phyloP scores from a whole-genome alignment of 2,113 vertebrate genomes.

The Trichomycterus rosablanca region DNA sequence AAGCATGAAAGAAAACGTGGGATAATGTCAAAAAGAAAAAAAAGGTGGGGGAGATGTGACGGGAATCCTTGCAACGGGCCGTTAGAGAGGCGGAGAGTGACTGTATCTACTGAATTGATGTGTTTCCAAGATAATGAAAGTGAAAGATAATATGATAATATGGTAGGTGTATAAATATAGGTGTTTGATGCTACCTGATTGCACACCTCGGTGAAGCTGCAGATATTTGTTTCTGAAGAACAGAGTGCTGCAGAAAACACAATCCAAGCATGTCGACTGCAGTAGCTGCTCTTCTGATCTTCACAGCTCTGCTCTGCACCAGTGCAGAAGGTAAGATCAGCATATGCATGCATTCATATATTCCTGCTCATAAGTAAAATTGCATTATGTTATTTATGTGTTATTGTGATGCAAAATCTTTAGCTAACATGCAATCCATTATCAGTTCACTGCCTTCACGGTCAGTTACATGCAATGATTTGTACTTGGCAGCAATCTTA shows the following conservation, averaged over 20 bases:
- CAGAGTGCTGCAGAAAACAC: not conserved
- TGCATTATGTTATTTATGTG: no score
- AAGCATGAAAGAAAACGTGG: not conserved
- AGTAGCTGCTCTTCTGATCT: slow-evolving; percentile 14
- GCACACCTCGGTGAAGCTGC: slow-evolving; percentile 2
- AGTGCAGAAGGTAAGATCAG: slow-evolving; percentile 28
- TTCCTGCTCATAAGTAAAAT: not conserved
- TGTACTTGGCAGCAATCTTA: not conserved
- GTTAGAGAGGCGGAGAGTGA: slow-evolving; percentile 1
- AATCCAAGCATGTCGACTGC: slow-evolving; percentile 29
- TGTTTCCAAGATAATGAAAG: slow-evolving; percentile 18
- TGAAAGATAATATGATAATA: slow-evolving; percentile 1
- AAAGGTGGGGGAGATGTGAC: slow-evolving; percentile 5
- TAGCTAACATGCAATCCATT: not conserved
- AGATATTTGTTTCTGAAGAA: not conserved
- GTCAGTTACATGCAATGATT: not conserved
- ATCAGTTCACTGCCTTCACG: not conserved
- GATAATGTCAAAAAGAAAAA: not conserved
- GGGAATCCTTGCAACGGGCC: not conserved
- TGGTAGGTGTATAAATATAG: slow-evolving; percentile 21
- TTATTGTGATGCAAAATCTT: not conserved
- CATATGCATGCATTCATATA: not conserved
- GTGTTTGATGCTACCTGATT: not conserved
- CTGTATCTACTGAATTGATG: slow-evolving; percentile 6
- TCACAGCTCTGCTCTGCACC: slow-evolving; percentile 14